A percentile compares a stretch with the other conserved stretches of the same genome.
Evolutionary conservation across 1,140 invertebrate species (phyloP).

Genomic region (Drosophila equinoxialis): DNA sequence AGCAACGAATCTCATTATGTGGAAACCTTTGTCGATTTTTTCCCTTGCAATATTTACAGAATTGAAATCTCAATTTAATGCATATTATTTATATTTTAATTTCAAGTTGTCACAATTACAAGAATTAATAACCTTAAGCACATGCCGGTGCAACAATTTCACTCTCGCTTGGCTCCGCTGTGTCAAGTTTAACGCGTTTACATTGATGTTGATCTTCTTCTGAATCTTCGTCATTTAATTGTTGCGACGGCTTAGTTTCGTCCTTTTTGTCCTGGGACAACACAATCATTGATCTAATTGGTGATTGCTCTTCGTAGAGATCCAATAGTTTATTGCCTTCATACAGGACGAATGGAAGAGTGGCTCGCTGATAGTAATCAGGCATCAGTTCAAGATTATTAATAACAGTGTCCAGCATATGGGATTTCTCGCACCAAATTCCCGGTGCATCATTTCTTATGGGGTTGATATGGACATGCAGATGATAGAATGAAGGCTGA

Average conservation of each 20-base stretch:
- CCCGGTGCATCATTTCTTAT: constrained; percentile 92
- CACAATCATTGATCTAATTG: constrained; percentile 26
- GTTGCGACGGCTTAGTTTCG: neutral
- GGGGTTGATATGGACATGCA: constrained; percentile 97
- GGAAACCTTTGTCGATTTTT: neutral
- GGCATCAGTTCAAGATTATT: constrained; percentile 92
- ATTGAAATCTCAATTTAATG: too few species aligned
- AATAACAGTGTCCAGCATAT: constrained; percentile 95
- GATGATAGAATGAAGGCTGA: constrained; percentile 98
- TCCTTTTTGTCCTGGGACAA: neutral
- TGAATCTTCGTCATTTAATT: constrained; percentile 40
- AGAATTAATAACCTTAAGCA: constrained; percentile 29
- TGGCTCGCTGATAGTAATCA: constrained; percentile 93
- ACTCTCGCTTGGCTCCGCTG: constrained; percentile 36
- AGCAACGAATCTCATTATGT: neutral
- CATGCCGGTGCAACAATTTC: constrained; percentile 41
- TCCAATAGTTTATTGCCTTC: constrained; percentile 84
- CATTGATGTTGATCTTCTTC: constrained; percentile 53
- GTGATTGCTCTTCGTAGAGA: constrained; percentile 54
- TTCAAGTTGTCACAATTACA: constrained; percentile 13
- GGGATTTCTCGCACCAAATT: constrained; percentile 91
- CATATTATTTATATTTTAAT: neutral
- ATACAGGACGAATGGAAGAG: constrained; percentile 88
- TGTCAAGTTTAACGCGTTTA: constrained; percentile 55
- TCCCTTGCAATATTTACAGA: neutral